These are phyloP conservation scores for Engraulis encrasicolus DNA, from an alignment of 2,113 vertebrate genomes.

Conservation along the genomic window DNA sequence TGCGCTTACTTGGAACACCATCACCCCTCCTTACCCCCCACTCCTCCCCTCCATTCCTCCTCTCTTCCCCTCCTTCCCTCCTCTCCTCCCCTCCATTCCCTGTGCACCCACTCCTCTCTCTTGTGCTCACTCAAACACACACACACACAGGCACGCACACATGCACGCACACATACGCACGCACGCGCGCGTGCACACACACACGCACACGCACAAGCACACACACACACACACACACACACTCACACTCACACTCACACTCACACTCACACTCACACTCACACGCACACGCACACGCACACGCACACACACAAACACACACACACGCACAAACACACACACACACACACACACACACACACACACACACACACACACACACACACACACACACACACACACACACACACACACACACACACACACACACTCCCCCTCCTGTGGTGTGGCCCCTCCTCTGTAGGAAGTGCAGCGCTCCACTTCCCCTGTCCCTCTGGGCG, in stretches of 20 bases:
- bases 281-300: too few species aligned
- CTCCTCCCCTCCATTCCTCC: too few species aligned
- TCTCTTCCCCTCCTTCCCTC: too few species aligned
- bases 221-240: neutral
- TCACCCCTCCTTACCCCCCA: neutral
- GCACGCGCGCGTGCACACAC: slow-evolving; percentile 8
- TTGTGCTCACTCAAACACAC: neutral
- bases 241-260: neutral
- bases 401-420: slow-evolving; percentile 33
- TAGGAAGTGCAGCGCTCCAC: slow-evolving; percentile 79
- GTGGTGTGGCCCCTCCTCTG: slow-evolving; percentile 65
- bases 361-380: neutral
- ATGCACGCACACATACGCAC: too few species aligned
- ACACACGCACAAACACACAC: too few species aligned
- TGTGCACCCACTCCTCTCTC: neutral
- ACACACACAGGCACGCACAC: neutral
- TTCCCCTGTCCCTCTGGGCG: slow-evolving; percentile 81
- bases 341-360: too few species aligned
- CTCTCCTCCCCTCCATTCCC: neutral
- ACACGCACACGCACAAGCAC: slow-evolving; percentile 49
- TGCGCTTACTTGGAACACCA: slow-evolving; percentile 61
- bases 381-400: neutral
- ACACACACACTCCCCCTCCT: slow-evolving; percentile 51
- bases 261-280: too few species aligned
- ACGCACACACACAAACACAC: too few species aligned